A percentile compares a stretch with the other conserved stretches of the same genome.
Conservation (phyloP, 2,113 vertebrate genomes). For the Oenanthe oenanthe region DNA sequence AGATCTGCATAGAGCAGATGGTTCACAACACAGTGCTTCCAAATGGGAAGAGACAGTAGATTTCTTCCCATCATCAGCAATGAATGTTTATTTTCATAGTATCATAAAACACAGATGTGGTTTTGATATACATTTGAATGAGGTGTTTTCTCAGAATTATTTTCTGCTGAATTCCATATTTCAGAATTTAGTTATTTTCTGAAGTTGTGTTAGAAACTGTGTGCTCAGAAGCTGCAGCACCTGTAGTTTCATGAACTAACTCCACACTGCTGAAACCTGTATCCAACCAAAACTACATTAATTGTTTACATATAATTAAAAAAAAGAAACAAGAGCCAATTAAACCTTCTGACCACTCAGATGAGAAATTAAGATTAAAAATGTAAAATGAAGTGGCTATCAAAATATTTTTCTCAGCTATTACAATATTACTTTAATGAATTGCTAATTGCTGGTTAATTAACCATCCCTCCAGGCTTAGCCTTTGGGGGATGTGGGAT, state of each 20-base stretch:
- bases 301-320: background rate
- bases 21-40: background rate
- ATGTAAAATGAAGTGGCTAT: background rate
- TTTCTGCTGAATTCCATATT: background rate
- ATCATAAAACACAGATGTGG: background rate
- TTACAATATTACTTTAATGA: background rate
- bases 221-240: background rate
- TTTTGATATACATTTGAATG: background rate
- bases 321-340: background rate
- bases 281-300: background rate
- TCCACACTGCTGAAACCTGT: background rate
- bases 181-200: background rate
- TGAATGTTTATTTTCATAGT: background rate
- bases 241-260: background rate
- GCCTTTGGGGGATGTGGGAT: background rate
- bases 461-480: background rate
- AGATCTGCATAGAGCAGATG: background rate
- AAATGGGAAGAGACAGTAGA: background rate
- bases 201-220: background rate
- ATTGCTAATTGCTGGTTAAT: background rate
- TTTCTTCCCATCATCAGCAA: background rate
- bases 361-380: background rate
- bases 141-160: background rate
- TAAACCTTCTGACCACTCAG: background rate
- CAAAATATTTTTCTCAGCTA: background rate